These are phyloP conservation scores for Ptychobarbus kaznakovi DNA, from an alignment of 2,797 vertebrate genomes.

Conservation along the genomic window DNA sequence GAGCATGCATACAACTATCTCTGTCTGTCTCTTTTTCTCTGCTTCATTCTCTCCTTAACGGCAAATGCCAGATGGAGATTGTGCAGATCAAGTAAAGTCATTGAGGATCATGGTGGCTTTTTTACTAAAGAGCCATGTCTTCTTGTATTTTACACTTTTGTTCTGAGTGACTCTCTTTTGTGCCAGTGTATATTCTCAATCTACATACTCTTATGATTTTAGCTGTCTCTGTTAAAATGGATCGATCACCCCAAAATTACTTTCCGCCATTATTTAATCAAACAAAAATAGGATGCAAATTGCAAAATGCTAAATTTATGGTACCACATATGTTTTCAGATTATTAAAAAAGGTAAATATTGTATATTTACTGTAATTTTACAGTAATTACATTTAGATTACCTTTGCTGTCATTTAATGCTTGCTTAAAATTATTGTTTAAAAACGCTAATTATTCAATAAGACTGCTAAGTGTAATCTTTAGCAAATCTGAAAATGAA, in stretches of 20 bases:
- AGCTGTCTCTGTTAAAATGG: neutral
- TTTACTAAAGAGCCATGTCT: constrained; percentile 71
- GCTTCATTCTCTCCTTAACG: constrained; percentile 39
- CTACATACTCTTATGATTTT: neutral
- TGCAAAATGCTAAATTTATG: neutral
- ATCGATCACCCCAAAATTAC: neutral
- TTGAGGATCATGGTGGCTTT: constrained; percentile 63
- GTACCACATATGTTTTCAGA: neutral
- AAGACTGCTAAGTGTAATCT: neutral
- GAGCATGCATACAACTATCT: constrained; percentile 30
- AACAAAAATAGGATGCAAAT: neutral
- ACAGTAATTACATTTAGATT: neutral
- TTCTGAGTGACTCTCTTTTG: neutral
- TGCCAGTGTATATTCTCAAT: neutral
- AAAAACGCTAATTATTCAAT: neutral
- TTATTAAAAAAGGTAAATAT: neutral
- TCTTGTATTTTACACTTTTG: constrained; percentile 65
- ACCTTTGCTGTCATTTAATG: neutral
- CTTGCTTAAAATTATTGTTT: neutral
- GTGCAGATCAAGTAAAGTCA: constrained; percentile 64
- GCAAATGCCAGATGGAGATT: constrained; percentile 65
- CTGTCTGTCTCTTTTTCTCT: constrained; percentile 36
- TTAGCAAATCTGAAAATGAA: neutral
- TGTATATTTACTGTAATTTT: neutral
- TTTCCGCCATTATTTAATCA: neutral